Evolutionary conservation across 53 echinoderm and acorn worm species (phyloP), one percentile per base, ranked within the genome.

Genomic region (Astropecten irregularis): DNA sequence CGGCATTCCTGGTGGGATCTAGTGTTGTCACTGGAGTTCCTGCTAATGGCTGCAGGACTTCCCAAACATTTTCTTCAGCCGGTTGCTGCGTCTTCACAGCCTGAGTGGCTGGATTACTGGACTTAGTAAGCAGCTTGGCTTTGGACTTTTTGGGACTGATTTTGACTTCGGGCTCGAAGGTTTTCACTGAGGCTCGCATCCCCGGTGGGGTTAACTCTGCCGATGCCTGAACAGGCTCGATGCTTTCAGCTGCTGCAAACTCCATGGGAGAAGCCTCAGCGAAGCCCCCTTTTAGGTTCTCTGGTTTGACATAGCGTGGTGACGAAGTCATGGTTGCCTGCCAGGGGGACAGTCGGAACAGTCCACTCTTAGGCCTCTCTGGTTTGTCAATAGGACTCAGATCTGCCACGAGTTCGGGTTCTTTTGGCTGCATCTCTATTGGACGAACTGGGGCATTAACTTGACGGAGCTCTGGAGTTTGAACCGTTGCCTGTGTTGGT

Each of bases 81-180:
- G 55, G 14, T n/a, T n/a, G n/a, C n/a, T n/a, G n/a, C 22, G 19
- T 27, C 20, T 57, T 55, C 58, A 38, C 39, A 0, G 29, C 22
- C 18, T 56, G 76, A 14, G 76, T 57, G 25, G 56, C 29, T 22
- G 76, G 76, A 57, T 18, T 39, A 26, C 76, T 21, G 10, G 76
- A 76, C 76, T 56, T 76, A 27, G 76, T 57, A 26, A 76, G 76
- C 40, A 76, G 29, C 76, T 76, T 76, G 13, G 76, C 76, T 21
- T 20, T 9, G 73, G 73, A 54, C 14, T 11, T 51, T 28, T 76
- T 76, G 4, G 76, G 76, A 55, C 76, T 76, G 27, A 40, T 56
- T 58, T 76, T 35, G 57, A 76, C 28, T 76, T 76, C 58, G 2
- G 76, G 76, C 40, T 55, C 38, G 33, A 38, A 73, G 10, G 76